Evolutionary conservation across 2,888 invertebrate species (phyloP).

Genomic region (Isoperla grammatica): DNA sequence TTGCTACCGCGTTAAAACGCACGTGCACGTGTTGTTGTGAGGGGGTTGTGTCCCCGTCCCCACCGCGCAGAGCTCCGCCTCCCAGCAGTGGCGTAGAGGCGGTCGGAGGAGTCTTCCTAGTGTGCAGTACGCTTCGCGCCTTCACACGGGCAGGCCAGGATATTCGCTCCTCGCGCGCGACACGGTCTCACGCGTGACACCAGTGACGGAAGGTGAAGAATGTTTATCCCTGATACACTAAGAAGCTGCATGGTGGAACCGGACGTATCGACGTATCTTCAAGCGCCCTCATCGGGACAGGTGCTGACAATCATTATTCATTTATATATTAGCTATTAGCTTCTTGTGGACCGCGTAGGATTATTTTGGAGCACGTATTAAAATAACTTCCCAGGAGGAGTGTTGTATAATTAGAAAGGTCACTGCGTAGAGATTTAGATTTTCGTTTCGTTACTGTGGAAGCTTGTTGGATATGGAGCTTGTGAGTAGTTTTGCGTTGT

Average conservation of each 20-base stretch:
- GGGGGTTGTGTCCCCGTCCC: no score
- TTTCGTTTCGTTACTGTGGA: neutral
- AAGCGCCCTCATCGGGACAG: slow-evolving; percentile 94
- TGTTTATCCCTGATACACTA: slow-evolving; percentile 90
- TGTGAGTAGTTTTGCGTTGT: neutral
- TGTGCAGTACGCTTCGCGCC: slow-evolving; percentile 10
- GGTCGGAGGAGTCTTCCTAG: neutral
- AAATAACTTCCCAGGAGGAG: slow-evolving; percentile 10
- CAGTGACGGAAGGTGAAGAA: slow-evolving; percentile 48
- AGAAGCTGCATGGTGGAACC: slow-evolving; percentile 94
- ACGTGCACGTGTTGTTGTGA: no score
- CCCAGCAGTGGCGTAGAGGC: neutral
- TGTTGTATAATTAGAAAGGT: slow-evolving; percentile 18
- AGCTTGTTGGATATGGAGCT: neutral
- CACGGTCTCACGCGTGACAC: slow-evolving; percentile 16
- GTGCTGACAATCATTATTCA: slow-evolving; percentile 46
- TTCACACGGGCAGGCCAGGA: slow-evolving; percentile 11
- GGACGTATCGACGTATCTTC: slow-evolving; percentile 90
- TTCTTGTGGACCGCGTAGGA: neutral
- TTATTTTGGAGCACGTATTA: slow-evolving; percentile 4
- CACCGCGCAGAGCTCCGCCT: no score
- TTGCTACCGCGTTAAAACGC: no score
- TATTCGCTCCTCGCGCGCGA: slow-evolving; percentile 19
- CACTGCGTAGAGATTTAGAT: slow-evolving; percentile 13
- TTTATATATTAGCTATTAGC: neutral